Base-by-base conservation (phyloP, 1,140 invertebrate species). In the Melipona quadrifasciata region DNA sequence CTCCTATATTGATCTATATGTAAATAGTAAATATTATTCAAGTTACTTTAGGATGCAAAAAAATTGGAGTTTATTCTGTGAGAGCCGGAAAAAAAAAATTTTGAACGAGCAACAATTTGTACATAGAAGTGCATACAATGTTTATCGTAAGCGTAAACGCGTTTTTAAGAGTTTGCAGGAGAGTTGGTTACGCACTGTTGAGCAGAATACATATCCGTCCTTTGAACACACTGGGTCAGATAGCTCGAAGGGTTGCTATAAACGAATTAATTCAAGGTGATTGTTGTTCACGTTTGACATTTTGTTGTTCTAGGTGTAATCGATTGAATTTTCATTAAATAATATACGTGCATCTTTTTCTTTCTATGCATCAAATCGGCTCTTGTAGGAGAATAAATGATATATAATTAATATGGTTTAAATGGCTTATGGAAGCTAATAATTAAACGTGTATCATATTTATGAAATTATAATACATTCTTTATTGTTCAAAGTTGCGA, bases 211-310 rank as follows among this genome's bases (percentile, higher is more conserved):
- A 57, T 64, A 34, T 21, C 24, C n/a, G 34, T 76, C 57, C 53
- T 61, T 47, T 76, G 65, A 70, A 67, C 31, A 55, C 31, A 19
- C 8, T 55, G 24, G 67, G 19, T 55, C n/a, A 47, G 51, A n/a
- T 68, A 31, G 64, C n/a, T 79, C 78, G 78, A 39, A 68, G 64
- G 65, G 67, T 70, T 80, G 67, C 34, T 71, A 75, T 39, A 57
- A 80, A 80, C 78, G 31, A 80, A 70, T 80, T 80, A 80, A 57
- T 80, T 80, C 67, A 34, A 57, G 78, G 51, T 57, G 78, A 71
- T 70, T 55, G 51, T 57, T 80, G 31, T 80, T 80, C 67, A 71
- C 65, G 51, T 67, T 70, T 80, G 67, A 80, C 78, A 80, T 80
- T 80, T 80, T 70, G 12, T 34, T 21, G 21, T 47, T 55, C 27